These are phyloP conservation scores for Sciurus niger DNA, from an alignment of 2,113 vertebrate genomes.

Conservation along the genomic window DNA sequence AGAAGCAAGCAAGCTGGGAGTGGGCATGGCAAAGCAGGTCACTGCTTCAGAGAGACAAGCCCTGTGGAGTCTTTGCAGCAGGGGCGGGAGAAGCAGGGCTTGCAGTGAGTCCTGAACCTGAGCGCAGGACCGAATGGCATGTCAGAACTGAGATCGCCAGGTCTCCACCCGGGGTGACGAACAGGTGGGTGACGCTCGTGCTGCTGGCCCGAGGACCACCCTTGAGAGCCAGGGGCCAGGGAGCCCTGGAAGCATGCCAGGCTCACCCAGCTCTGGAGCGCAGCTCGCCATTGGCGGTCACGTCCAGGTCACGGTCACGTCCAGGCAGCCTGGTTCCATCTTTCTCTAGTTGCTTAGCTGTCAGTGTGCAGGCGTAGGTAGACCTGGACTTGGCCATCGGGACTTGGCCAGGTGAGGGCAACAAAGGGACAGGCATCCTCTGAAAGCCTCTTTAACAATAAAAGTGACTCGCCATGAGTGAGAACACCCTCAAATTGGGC, in stretches of 20 bases:
- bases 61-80: too few species aligned
- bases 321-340: not conserved
- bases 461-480: not conserved
- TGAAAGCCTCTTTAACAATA: not conserved
- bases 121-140: accelerated
- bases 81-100: accelerated
- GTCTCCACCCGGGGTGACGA: not conserved
- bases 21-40: too few species aligned
- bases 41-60: too few species aligned
- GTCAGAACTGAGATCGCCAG: too few species aligned
- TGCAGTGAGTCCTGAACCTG: accelerated
- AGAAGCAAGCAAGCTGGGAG: too few species aligned
- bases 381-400: not conserved
- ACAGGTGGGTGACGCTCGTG: accelerated
- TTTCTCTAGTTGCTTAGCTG: not conserved
- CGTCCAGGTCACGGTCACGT: accelerated
- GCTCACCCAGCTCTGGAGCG: too few species aligned
- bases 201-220: not conserved
- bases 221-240: not conserved
- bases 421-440: not conserved
- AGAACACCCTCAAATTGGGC: too few species aligned
- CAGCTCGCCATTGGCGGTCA: accelerated
- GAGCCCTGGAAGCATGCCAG: not conserved
- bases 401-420: not conserved
- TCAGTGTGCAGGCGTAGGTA: too few species aligned